A percentile compares a stretch with the other conserved stretches of the same genome.
Evolutionary conservation across 2,888 invertebrate species (phyloP).

Genomic region (Conomelus anceps): DNA sequence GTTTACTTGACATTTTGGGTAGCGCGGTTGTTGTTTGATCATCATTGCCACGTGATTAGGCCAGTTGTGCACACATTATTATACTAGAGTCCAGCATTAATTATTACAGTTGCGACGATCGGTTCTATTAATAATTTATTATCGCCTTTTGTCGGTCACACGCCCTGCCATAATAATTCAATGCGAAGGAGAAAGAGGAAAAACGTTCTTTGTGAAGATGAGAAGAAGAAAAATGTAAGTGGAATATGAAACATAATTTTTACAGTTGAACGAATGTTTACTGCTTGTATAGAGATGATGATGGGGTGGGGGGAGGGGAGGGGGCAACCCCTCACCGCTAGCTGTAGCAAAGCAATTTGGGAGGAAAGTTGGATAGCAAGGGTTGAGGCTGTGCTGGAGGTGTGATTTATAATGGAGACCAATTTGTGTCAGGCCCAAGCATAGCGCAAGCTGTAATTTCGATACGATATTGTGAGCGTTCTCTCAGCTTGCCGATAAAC

Average conservation of each 20-base stretch:
- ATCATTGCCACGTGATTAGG: not conserved
- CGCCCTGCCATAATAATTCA: not conserved
- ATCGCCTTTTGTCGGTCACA: not conserved
- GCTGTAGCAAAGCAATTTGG: not conserved
- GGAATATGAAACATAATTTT: not conserved
- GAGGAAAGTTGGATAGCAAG: not conserved
- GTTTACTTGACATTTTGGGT: not conserved
- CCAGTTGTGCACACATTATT: not conserved
- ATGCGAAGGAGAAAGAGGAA: not conserved
- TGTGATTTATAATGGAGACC: constrained; percentile 7
- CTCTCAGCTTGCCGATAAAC: constrained; percentile 4
- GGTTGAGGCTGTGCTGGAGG: not conserved
- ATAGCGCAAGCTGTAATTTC: constrained; percentile 8
- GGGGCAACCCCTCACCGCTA: not conserved
- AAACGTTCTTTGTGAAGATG: not conserved
- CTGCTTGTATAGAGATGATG: too few species aligned
- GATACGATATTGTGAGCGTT: constrained; percentile 10
- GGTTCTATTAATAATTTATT: not conserved
- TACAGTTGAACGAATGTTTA: not conserved
- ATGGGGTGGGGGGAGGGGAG: too few species aligned
- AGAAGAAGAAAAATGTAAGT: not conserved
- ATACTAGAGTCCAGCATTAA: not conserved
- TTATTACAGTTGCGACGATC: not conserved
- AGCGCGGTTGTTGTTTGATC: not conserved
- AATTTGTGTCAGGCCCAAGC: constrained; percentile 4